A percentile compares a stretch with the other conserved stretches of the same genome.
Conservation (phyloP, 2,113 vertebrate genomes). For the Proteles cristata region DNA sequence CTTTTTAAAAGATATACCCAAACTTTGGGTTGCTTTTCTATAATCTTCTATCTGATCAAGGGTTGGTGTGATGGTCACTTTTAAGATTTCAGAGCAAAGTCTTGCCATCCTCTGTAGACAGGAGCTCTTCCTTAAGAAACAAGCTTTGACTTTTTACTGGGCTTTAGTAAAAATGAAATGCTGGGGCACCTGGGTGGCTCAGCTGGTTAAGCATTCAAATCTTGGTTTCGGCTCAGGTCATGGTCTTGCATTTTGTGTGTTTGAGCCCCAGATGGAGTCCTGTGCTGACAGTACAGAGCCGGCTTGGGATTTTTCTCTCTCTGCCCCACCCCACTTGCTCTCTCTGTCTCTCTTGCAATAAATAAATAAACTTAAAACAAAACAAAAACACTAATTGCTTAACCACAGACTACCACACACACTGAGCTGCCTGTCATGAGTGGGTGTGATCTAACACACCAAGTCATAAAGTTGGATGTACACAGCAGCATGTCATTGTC, state of each 20-base stretch:
- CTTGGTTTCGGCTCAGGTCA: too few species aligned
- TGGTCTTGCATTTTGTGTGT: too few species aligned
- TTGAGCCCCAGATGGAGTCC: too few species aligned
- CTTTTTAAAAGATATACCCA: background rate
- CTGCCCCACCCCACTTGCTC: too few species aligned
- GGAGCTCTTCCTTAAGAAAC: background rate
- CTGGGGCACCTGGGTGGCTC: background rate
- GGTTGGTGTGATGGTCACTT: background rate
- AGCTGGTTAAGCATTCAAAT: too few species aligned
- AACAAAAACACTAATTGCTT: background rate
- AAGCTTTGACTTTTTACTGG: background rate
- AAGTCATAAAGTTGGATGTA: background rate
- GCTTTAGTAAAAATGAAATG: background rate
- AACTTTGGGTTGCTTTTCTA: background rate
- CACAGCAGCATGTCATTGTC: background rate
- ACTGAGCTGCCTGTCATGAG: background rate
- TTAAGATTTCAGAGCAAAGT: conserved; percentile 13
- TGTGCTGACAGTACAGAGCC: too few species aligned
- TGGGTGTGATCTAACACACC: background rate
- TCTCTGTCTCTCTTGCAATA: too few species aligned
- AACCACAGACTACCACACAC: background rate
- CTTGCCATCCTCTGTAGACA: background rate
- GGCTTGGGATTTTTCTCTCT: too few species aligned
- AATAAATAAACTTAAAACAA: too few species aligned
- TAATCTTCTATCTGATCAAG: background rate